Base-by-base conservation (phyloP, 2,888 invertebrate species). In the Adelognathus sp. region DNA sequence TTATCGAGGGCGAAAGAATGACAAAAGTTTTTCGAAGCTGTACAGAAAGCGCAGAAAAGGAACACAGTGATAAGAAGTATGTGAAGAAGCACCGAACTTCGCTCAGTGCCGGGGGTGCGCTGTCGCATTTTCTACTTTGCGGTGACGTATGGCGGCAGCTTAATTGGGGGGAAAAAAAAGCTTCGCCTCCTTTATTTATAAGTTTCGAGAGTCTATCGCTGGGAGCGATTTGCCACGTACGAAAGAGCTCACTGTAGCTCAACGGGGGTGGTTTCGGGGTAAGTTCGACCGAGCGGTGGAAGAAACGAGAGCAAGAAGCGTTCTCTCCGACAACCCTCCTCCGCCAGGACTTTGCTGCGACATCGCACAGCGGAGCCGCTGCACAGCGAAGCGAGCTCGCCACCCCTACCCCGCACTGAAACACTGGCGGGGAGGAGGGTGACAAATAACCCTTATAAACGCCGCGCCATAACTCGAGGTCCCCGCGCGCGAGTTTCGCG, bases 391-490 rank as follows among this genome's bases (percentile, higher is more conserved):
- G n/a, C 73, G 44, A 27, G 46, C 71, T 71, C 75, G 50, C 75
- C 56, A n/a, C n/a, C n/a, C n/a, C n/a, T n/a, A n/a, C n/a, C n/a
- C n/a, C 73, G 61, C 63, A 56, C 46, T 18, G 44, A 27, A 31
- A 24, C 63, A 67, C 58, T 33, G 71, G 70, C 71, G 70, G 70
- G 60, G 39, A 27, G 24, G 50, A 72, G 81, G 76, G 86, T 90
- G 90, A 91, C 90, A 91, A 91, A 91, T 91, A 90, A 90, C 88
- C 89, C 89, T 90, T 90, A 90, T 89, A 90, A 91, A 90, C 88
- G 88, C 81, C 86, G 83, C 84, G 81, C 86, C 86, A 85, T 88
- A 86, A 86, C 83, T 84, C 81, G 72, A 60, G 56, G 33, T 24
- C 76, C 46, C 54, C 72, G 81, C 82, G 69, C 81, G 78, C 82